A percentile compares a stretch with the other conserved stretches of the same genome.
Evolutionary conservation across 2,888 invertebrate species (phyloP).

Genomic region (Drosophila stalkeri): DNA sequence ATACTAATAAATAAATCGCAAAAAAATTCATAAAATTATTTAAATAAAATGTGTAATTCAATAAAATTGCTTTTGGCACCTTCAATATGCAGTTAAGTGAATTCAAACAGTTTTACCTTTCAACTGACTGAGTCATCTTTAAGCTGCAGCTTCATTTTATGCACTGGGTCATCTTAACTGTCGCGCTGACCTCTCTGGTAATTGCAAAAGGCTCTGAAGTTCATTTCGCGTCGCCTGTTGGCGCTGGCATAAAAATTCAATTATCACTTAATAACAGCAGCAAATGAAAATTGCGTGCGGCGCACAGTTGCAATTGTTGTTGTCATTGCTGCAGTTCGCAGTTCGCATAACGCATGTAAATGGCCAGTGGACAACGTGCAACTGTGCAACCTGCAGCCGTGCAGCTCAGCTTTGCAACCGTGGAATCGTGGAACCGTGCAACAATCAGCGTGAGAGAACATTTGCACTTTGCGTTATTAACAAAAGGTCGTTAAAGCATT

Average conservation of each 20-base stretch:
- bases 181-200: slow-evolving; percentile 26
- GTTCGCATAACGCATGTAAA: slow-evolving; percentile 41
- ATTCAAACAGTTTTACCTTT: neutral
- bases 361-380: slow-evolving; percentile 32
- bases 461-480: slow-evolving; percentile 77
- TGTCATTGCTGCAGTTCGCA: slow-evolving; percentile 34
- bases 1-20: no score
- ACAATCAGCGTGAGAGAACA: slow-evolving; percentile 50
- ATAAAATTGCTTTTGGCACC: neutral
- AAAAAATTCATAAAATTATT: no score
- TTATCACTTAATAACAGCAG: slow-evolving; percentile 77
- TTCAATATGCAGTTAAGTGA: neutral
- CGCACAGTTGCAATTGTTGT: slow-evolving; percentile 30
- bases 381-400: slow-evolving; percentile 9
- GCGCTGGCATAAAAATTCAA: slow-evolving; percentile 77
- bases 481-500: slow-evolving; percentile 77
- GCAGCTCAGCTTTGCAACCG: slow-evolving; percentile 1
- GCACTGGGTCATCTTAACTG: slow-evolving; percentile 24
- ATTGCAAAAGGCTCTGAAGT: slow-evolving; percentile 45
- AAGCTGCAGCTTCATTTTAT: neutral
- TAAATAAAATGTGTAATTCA: neutral
- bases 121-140: neutral
- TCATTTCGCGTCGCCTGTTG: slow-evolving; percentile 45
- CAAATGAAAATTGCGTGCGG: slow-evolving; percentile 70
- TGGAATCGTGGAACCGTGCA: slow-evolving; percentile 8